Percentiles rank a stretch among this genome's conserved stretches.
These are phyloP conservation scores for Epirrhoe alternata DNA, from an alignment of 2,888 invertebrate species.

Conservation along the genomic window DNA sequence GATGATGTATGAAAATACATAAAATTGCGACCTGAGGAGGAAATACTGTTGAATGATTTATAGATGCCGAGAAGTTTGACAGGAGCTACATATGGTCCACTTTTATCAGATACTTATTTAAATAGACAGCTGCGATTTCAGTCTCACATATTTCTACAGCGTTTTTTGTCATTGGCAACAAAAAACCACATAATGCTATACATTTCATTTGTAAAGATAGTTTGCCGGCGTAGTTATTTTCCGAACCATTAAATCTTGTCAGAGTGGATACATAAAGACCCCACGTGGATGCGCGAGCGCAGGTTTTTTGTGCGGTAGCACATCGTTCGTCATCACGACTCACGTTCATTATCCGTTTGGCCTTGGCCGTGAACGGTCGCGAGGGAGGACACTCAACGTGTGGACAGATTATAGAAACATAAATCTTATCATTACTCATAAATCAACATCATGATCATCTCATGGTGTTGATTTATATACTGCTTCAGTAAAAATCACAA, in stretches of 20 bases:
- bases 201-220: conserved; percentile 57
- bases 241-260: conserved; percentile 75
- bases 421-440: too few relatives aligned
- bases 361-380: conserved; percentile 84
- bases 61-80: neutral
- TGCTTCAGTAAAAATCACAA: conserved; percentile 54
- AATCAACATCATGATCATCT: conserved; percentile 49
- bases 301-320: conserved; percentile 71
- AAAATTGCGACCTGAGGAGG: neutral
- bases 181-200: conserved; percentile 52
- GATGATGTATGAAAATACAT: neutral
- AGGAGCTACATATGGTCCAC: neutral
- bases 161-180: conserved; percentile 21
- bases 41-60: neutral
- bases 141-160: conserved; percentile 14
- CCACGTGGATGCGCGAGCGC: conserved; percentile 73
- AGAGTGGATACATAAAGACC: conserved; percentile 66
- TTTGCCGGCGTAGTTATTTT: conserved; percentile 71
- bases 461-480: conserved; percentile 56
- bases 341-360: conserved; percentile 78
- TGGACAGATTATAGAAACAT: conserved; percentile 48
- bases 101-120: conserved; percentile 54
- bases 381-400: conserved; percentile 66
- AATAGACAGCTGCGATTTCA: conserved; percentile 41
- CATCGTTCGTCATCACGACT: conserved; percentile 75